These are phyloP conservation scores for Rhinoraja longicauda DNA, from an alignment of 2,797 vertebrate genomes.

Conservation along the genomic window DNA sequence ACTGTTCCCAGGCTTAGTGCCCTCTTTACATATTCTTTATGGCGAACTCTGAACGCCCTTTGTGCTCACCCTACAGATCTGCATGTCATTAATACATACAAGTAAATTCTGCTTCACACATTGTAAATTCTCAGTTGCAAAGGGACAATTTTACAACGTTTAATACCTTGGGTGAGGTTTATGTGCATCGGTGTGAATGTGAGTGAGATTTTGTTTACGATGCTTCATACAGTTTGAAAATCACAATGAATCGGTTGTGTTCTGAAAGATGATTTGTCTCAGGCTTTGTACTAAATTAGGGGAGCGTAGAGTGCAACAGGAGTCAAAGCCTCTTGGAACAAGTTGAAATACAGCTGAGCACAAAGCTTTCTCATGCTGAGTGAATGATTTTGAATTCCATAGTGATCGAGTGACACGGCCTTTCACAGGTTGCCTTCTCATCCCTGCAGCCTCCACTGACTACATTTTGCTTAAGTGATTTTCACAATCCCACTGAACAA, in stretches of 20 bases:
- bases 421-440: not conserved
- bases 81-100: not conserved
- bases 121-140: not conserved
- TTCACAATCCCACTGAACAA: not conserved
- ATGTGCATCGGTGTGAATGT: not conserved
- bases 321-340: not conserved
- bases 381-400: not conserved
- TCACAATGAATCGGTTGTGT: not conserved
- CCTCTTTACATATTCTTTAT: not conserved
- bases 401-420: not conserved
- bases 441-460: not conserved
- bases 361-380: not conserved
- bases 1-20: not conserved
- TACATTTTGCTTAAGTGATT: not conserved
- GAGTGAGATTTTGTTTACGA: not conserved
- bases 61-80: not conserved
- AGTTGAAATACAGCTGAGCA: not conserved
- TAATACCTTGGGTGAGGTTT: not conserved
- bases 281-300: not conserved
- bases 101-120: not conserved
- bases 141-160: not conserved
- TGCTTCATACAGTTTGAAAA: not conserved
- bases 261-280: not conserved
- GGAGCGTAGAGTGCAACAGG: not conserved
- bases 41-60: not conserved